A percentile compares a stretch with the other conserved stretches of the same genome.
These are phyloP conservation scores for Prunella himalayana DNA, from an alignment of 2,113 vertebrate species.

Conservation along the genomic window DNA sequence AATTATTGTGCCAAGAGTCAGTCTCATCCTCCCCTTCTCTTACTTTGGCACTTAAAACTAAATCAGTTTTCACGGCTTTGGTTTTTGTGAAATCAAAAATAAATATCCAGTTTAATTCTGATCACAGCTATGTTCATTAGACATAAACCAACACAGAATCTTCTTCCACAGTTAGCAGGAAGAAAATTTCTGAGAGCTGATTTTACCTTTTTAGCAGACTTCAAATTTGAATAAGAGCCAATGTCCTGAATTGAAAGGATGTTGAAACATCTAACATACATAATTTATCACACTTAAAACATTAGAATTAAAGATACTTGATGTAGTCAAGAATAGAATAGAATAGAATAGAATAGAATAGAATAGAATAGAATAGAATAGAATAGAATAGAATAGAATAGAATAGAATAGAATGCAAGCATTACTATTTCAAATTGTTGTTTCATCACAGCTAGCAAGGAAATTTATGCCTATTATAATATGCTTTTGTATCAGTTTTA, in stretches of 20 bases:
- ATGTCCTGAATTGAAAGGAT: not conserved
- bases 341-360: not conserved
- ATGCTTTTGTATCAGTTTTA: not conserved
- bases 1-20: not conserved
- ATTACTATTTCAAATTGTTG: not conserved
- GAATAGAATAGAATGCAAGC: not conserved
- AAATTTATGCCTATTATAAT: not conserved
- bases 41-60: not conserved
- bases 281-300: not conserved
- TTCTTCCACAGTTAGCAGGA: not conserved
- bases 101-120: not conserved
- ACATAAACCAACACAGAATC: not conserved
- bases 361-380: not conserved
- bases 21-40: not conserved
- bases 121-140: not conserved
- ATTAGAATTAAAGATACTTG: not conserved
- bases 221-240: not conserved
- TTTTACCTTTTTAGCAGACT: not conserved
- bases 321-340: not conserved
- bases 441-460: not conserved
- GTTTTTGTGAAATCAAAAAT: not conserved
- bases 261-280: not conserved
- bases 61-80: not conserved
- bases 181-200: not conserved
- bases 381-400: not conserved